Evolutionary conservation across 2,113 vertebrate species (phyloP).

Genomic region (Phalacrocorax carbo): DNA sequence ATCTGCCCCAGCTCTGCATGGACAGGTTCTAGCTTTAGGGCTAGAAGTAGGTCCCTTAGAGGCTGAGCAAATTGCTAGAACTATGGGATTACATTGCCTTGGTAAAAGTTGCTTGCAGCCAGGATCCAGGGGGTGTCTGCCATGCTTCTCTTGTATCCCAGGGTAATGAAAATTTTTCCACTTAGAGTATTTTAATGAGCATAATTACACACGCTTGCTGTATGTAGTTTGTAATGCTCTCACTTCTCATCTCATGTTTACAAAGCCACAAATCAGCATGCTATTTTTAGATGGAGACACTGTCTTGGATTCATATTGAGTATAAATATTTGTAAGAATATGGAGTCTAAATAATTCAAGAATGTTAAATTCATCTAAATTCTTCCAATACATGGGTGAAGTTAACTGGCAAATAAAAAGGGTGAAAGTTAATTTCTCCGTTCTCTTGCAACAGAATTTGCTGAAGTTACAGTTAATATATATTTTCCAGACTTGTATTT

Average conservation of each 20-base stretch:
- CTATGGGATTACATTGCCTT: neutral
- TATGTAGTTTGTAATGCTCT: neutral
- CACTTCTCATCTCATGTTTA: neutral
- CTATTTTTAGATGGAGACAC: slow-evolving; percentile 40
- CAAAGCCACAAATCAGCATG: neutral
- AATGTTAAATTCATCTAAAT: slow-evolving; percentile 30
- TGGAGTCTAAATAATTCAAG: slow-evolving; percentile 13
- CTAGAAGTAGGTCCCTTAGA: neutral
- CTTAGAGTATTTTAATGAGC: slow-evolving; percentile 12
- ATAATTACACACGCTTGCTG: neutral
- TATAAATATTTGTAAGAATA: slow-evolving; percentile 45
- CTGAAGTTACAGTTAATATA: neutral
- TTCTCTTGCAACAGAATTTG: neutral
- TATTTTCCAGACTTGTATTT: slow-evolving; percentile 9
- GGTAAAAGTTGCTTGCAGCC: neutral
- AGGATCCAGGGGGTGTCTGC: neutral
- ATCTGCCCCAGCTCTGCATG: neutral
- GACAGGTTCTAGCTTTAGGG: neutral
- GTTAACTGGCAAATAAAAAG: neutral
- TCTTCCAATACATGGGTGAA: neutral
- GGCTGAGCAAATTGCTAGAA: neutral
- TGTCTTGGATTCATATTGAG: slow-evolving; percentile 5
- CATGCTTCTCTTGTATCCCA: neutral
- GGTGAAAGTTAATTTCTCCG: neutral
- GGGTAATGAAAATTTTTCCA: neutral